A percentile compares a stretch with the other conserved stretches of the same genome.
Evolutionary conservation across 1,140 invertebrate genomes (phyloP).

Genomic region (Tetramorium alpestre): DNA sequence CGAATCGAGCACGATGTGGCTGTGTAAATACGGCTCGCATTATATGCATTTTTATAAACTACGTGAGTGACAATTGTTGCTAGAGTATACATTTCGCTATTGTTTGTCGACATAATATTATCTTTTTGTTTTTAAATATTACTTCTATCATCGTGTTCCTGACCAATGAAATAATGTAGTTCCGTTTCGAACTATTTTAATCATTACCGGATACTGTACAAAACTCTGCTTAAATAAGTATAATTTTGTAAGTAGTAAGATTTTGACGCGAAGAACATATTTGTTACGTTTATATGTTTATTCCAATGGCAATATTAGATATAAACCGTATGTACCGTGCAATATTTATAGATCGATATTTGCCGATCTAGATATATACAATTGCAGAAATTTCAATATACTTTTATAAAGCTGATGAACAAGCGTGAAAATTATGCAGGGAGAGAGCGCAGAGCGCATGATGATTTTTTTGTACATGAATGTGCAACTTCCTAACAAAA

Average conservation of each 20-base stretch:
- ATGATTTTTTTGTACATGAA: slow-evolving; percentile 14
- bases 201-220: slow-evolving; percentile 25
- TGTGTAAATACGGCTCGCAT: slow-evolving; percentile 29
- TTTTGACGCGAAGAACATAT: not conserved
- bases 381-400: not conserved
- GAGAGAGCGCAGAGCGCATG: not conserved
- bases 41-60: slow-evolving; percentile 39
- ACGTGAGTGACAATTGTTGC: not conserved
- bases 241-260: slow-evolving; percentile 11
- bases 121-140: slow-evolving; percentile 14
- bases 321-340: not conserved
- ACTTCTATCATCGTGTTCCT: slow-evolving; percentile 4
- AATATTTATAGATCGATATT: not conserved
- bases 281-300: slow-evolving; percentile 25
- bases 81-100: not conserved
- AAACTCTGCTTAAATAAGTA: slow-evolving; percentile 20
- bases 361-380: not conserved
- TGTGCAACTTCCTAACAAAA: not conserved
- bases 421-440: not conserved
- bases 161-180: slow-evolving; percentile 11
- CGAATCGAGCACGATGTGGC: slow-evolving; percentile 14
- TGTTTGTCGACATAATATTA: slow-evolving; percentile 1
- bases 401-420: not conserved
- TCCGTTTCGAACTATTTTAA: not conserved
- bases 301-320: slow-evolving; percentile 55